Percentiles rank a stretch among this genome's conserved stretches.
Conservation (phyloP, 35 echinoderm and acorn worm genomes). For the Apostichopus japonicus region DNA sequence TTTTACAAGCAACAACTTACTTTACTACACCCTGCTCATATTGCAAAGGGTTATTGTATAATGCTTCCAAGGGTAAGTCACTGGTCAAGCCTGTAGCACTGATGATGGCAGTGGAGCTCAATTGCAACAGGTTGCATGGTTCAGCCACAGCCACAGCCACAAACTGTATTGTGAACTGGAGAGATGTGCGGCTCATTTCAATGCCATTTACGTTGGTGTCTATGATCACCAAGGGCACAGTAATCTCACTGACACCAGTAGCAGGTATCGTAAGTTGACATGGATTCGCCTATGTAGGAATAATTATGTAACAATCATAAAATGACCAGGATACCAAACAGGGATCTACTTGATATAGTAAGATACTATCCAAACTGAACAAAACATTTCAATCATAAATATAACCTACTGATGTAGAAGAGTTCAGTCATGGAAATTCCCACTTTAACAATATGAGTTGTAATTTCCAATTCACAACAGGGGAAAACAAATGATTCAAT, state of each 20-base stretch:
- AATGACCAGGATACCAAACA: no score
- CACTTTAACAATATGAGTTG: no score
- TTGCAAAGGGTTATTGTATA: background rate
- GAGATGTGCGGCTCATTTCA: background rate
- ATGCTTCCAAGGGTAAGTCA: background rate
- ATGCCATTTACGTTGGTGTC: background rate
- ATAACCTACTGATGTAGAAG: no score
- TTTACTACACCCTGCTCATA: background rate
- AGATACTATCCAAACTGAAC: no score
- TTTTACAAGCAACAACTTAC: background rate
- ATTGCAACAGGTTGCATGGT: background rate
- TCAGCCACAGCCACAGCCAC: background rate
- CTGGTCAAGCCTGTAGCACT: background rate
- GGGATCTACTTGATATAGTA: no score
- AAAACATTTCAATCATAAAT: no score
- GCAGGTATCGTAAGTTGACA: background rate
- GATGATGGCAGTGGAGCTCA: background rate
- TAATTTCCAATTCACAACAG: no score
- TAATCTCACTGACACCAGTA: background rate
- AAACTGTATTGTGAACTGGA: background rate
- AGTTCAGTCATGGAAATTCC: no score
- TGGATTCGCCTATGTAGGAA: background rate
- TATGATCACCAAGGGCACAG: background rate
- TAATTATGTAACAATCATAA: no score
- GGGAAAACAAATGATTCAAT: no score